These are phyloP conservation scores for Mugil cephalus DNA, from an alignment of 2,113 vertebrate genomes.

Conservation along the genomic window DNA sequence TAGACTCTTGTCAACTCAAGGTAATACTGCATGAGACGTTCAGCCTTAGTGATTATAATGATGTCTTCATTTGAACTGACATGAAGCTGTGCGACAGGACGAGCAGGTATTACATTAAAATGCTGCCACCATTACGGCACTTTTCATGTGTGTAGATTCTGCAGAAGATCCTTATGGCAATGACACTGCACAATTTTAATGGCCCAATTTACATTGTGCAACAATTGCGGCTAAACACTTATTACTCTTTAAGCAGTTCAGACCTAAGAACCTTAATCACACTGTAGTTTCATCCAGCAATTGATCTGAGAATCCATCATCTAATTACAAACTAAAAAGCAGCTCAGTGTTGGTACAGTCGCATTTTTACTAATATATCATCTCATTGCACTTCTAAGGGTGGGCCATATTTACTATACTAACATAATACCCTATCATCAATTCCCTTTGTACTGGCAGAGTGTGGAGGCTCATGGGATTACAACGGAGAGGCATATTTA, in stretches of 20 bases:
- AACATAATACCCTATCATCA: constrained; percentile 73
- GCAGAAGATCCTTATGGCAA: constrained; percentile 39
- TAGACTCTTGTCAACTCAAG: too few relatives aligned
- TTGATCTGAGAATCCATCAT: constrained; percentile 69
- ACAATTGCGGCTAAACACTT: constrained; percentile 45
- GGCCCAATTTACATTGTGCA: too few relatives aligned
- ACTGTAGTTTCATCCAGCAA: constrained; percentile 26
- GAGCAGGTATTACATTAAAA: constrained; percentile 20
- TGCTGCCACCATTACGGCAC: constrained; percentile 25
- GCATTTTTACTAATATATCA: constrained; percentile 59
- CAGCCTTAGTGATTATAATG: not conserved
- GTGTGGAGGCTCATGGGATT: constrained; percentile 69
- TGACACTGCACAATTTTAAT: constrained; percentile 10
- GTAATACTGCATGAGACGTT: not conserved
- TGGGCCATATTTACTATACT: constrained; percentile 72
- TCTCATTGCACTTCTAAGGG: constrained; percentile 70
- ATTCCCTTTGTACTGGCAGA: constrained; percentile 68
- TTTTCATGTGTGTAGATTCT: constrained; percentile 31
- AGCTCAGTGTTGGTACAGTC: constrained; percentile 69
- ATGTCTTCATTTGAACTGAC: constrained; percentile 1
- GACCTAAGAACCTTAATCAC: constrained; percentile 46
- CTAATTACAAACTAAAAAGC: constrained; percentile 77
- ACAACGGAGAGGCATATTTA: constrained; percentile 60
- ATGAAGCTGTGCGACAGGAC: constrained; percentile 27
- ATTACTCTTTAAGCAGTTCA: constrained; percentile 57